Conservation (phyloP, 2,797 vertebrate genomes). For the Diglossa cyanea region DNA sequence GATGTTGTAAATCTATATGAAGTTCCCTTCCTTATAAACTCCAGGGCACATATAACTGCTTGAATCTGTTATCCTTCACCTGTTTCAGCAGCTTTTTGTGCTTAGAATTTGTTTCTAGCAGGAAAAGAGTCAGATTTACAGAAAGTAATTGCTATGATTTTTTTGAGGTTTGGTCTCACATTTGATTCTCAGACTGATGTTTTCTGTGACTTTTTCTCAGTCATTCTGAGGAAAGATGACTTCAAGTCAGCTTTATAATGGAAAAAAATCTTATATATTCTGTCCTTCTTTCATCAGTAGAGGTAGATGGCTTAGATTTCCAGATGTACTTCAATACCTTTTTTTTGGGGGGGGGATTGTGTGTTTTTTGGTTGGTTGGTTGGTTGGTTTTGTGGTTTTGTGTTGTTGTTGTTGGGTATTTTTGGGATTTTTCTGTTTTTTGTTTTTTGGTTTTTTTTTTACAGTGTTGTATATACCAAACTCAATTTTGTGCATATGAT, state of each 20-base stretch:
- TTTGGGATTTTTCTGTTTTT: too few species aligned
- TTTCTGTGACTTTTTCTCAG: neutral
- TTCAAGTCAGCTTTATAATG: neutral
- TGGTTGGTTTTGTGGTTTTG: neutral
- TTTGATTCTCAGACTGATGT: neutral
- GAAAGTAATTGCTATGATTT: neutral
- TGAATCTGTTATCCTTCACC: neutral
- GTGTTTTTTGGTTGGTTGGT: neutral
- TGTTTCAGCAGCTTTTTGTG: neutral
- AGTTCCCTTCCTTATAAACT: neutral
- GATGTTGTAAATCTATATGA: neutral
- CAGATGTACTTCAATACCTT: neutral
- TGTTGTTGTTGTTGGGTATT: neutral
- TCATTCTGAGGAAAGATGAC: neutral
- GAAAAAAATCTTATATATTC: neutral
- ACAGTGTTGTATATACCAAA: neutral
- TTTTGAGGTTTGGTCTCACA: neutral
- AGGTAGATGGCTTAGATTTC: neutral
- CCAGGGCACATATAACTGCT: neutral
- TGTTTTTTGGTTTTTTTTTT: neutral
- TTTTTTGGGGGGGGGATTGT: neutral
- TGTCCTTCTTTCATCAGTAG: neutral
- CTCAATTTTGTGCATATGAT: neutral
- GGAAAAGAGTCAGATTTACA: neutral
- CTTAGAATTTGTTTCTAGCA: neutral